phyloP scores from a whole-genome alignment of 2,113 vertebrate genomes.

The Psettodes erumei region DNA sequence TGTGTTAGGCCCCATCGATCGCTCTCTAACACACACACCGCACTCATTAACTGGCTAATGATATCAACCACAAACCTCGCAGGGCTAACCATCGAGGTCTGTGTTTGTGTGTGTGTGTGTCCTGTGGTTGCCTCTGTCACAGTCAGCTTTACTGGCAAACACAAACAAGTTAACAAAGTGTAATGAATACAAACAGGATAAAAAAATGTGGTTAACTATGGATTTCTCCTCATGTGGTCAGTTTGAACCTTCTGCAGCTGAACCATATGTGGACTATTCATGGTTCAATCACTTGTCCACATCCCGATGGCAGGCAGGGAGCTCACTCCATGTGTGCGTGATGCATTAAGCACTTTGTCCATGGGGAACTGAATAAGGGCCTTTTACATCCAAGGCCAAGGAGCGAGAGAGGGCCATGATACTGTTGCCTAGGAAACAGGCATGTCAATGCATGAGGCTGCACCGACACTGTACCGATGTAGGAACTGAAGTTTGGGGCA shows the following conservation, averaged over 20 bases:
- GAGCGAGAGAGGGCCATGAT: neutral
- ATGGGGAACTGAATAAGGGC: slow-evolving; percentile 36
- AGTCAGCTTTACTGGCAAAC: neutral
- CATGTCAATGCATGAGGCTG: neutral
- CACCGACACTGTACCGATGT: too few relatives aligned
- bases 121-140: neutral
- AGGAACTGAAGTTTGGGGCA: slow-evolving; percentile 22
- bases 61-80: slow-evolving; percentile 48
- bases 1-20: slow-evolving; percentile 65
- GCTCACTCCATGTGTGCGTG: slow-evolving; percentile 32
- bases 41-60: slow-evolving; percentile 77
- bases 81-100: too few relatives aligned
- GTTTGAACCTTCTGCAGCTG: neutral
- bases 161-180: neutral
- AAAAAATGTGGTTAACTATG: neutral
- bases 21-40: slow-evolving; percentile 52
- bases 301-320: neutral
- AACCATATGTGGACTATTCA: slow-evolving; percentile 12
- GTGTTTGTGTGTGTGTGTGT: too few relatives aligned
- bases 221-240: neutral
- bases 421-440: slow-evolving; percentile 48
- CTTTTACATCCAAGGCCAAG: slow-evolving; percentile 32
- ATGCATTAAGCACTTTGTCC: slow-evolving; percentile 33
- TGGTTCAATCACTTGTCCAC: slow-evolving; percentile 18
- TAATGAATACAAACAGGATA: neutral